These are phyloP conservation scores for Palaemon carinicauda DNA, from an alignment of 1,140 invertebrate species.

Conservation along the genomic window DNA sequence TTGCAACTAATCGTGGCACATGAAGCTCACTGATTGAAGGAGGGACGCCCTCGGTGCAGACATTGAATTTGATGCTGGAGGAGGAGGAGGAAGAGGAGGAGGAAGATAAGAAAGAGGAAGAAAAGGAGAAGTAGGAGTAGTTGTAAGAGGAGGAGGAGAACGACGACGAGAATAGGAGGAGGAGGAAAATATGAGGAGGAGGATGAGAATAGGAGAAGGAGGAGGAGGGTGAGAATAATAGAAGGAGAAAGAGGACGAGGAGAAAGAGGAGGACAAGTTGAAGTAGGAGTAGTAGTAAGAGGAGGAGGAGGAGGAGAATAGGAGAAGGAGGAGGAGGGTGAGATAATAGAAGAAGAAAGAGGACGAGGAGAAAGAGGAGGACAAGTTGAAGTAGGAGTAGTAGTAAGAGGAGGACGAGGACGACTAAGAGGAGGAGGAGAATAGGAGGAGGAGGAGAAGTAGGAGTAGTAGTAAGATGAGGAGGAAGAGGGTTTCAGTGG, in stretches of 20 bases:
- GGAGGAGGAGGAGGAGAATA: background rate
- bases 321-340: too few species aligned
- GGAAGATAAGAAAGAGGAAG: background rate
- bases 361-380: background rate
- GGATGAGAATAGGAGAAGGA: background rate
- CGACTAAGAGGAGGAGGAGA: background rate
- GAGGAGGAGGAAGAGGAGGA: background rate
- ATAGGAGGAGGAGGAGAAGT: background rate
- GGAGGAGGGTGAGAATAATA: background rate
- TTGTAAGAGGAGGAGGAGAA: background rate
- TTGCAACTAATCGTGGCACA: too few species aligned
- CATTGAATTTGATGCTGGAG: background rate
- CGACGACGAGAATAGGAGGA: background rate
- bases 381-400: too few species aligned
- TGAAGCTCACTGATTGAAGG: too few species aligned
- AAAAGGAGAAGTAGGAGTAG: background rate
- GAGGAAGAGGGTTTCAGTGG: too few species aligned
- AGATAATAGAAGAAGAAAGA: background rate
- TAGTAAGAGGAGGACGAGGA: background rate
- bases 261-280: background rate
- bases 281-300: background rate
- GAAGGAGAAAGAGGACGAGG: background rate
- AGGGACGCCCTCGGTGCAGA: too few species aligned
- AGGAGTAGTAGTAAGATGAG: too few species aligned
- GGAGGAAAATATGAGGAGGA: background rate